Percentiles rank a stretch among this genome's conserved stretches.
These are phyloP conservation scores for Hyles lineata DNA, from an alignment of 2,888 invertebrate species.

Conservation along the genomic window DNA sequence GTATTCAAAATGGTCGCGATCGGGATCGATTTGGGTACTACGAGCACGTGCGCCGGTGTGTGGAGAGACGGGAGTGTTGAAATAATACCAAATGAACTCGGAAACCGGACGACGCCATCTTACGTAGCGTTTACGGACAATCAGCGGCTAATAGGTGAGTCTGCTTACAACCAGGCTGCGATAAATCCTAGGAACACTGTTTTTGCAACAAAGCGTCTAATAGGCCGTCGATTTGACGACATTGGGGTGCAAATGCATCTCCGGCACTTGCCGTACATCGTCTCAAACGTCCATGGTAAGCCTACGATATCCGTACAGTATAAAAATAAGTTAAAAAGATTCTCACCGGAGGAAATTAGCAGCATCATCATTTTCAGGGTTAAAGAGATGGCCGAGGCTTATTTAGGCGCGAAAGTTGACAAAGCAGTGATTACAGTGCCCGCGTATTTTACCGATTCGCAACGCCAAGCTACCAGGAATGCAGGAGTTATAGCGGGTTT, in stretches of 20 bases:
- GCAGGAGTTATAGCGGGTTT: constrained; percentile 68
- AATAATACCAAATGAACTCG: constrained; percentile 68
- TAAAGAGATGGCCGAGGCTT: constrained; percentile 65
- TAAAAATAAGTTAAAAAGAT: constrained; percentile 56
- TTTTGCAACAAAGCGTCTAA: constrained; percentile 67
- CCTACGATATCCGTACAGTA: constrained; percentile 62
- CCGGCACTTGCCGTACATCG: constrained; percentile 62
- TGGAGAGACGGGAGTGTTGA: constrained; percentile 63
- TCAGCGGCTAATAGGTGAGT: constrained; percentile 65
- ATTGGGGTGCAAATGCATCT: constrained; percentile 66
- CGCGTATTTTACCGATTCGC: constrained; percentile 69
- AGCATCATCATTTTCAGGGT: constrained; percentile 69
- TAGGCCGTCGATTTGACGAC: constrained; percentile 67
- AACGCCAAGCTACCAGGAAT: constrained; percentile 64
- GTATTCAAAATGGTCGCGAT: constrained; percentile 62
- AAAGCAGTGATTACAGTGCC: constrained; percentile 74
- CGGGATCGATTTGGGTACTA: constrained; percentile 73
- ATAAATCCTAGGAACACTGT: constrained; percentile 66
- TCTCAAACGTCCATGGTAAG: constrained; percentile 67
- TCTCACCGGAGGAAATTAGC: constrained; percentile 70
- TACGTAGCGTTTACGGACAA: constrained; percentile 66
- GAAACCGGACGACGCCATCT: constrained; percentile 67
- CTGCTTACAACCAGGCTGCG: constrained; percentile 66
- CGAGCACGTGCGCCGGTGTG: constrained; percentile 69
- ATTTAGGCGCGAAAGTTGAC: constrained; percentile 58